Conservation (phyloP, 2,113 vertebrate genomes). For the Malurus cyaneus region DNA sequence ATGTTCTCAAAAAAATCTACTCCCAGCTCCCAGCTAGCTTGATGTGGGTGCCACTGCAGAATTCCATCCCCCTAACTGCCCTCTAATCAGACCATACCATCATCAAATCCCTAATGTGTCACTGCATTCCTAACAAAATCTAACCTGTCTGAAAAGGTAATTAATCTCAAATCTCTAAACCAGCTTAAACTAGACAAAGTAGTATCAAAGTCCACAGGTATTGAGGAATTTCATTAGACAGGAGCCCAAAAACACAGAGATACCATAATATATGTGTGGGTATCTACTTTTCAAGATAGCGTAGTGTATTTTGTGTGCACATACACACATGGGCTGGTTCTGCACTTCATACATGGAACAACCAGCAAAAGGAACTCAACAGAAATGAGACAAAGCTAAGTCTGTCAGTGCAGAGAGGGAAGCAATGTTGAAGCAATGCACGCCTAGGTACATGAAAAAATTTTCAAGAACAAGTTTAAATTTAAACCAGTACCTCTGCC, state of each 20-base stretch:
- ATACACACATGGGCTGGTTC: background rate
- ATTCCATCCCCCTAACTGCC: background rate
- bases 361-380: background rate
- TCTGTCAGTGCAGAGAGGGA: background rate
- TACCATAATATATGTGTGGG: fast-evolving
- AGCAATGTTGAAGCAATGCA: background rate
- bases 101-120: fast-evolving
- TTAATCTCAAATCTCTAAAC: background rate
- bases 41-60: background rate
- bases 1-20: background rate
- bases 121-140: background rate
- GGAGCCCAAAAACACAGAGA: background rate
- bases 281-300: background rate
- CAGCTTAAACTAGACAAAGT: background rate
- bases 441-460: background rate
- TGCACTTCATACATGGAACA: background rate
- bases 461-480: background rate
- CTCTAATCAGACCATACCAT: background rate
- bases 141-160: background rate
- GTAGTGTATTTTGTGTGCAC: background rate
- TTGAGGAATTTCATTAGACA: background rate
- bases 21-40: background rate
- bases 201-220: background rate
- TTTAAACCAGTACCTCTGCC: background rate
- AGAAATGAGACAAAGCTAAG: background rate